Evolutionary conservation across 2,797 vertebrate genomes (phyloP).

Genomic region (Enteromius thamalakanensis): DNA sequence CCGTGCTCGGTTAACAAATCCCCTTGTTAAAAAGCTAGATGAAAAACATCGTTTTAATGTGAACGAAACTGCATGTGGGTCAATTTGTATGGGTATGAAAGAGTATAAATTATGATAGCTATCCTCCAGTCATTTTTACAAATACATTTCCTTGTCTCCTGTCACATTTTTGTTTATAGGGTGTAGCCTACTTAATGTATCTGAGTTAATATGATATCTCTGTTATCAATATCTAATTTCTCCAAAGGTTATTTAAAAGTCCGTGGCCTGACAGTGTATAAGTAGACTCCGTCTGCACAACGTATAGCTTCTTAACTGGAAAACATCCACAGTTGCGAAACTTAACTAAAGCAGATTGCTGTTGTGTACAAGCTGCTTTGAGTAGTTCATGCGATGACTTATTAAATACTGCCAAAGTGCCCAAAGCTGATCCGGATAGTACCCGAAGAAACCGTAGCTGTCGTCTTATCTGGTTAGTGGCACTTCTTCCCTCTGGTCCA

Average conservation of each 20-base stretch:
- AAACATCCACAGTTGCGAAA: conserved; percentile 38
- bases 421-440: conserved; percentile 12
- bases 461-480: conserved; percentile 93
- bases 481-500: conserved; percentile 98
- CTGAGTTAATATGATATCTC: conserved; percentile 31
- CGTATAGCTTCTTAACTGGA: conserved; percentile 34
- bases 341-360: conserved; percentile 41
- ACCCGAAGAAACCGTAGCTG: neutral
- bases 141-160: conserved; percentile 3
- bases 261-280: conserved; percentile 23
- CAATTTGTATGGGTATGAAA: conserved; percentile 65
- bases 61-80: conserved; percentile 69
- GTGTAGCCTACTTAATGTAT: neutral
- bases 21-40: conserved; percentile 77
- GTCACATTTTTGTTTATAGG: conserved; percentile 13
- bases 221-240: conserved; percentile 17
- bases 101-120: conserved; percentile 63
- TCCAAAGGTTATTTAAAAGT: conserved; percentile 11
- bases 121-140: conserved; percentile 15
- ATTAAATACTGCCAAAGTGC: conserved; percentile 38
- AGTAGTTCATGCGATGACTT: conserved; percentile 47
- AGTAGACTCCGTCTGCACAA: conserved; percentile 26
- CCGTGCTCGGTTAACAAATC: conserved; percentile 75
- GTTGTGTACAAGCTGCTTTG: conserved; percentile 12
- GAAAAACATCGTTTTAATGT: conserved; percentile 70